These are phyloP conservation scores for Drosophila truncata DNA, from an alignment of 1,140 invertebrate species.

Conservation along the genomic window DNA sequence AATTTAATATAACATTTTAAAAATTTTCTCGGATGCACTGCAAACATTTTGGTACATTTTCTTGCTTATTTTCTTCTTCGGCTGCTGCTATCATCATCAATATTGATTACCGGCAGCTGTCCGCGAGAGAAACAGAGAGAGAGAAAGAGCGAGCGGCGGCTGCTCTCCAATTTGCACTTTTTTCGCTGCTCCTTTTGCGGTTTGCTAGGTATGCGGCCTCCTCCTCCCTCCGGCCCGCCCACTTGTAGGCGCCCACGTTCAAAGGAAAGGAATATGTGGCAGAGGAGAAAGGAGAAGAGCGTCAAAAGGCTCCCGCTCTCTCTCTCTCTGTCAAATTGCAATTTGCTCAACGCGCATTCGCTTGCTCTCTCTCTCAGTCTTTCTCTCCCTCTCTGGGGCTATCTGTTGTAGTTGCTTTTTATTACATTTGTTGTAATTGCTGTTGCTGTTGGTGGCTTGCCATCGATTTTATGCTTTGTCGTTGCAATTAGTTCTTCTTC, in stretches of 20 bases:
- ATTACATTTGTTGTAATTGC: slow-evolving; percentile 50
- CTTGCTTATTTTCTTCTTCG: slow-evolving; percentile 57
- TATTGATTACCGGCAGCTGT: slow-evolving; percentile 84
- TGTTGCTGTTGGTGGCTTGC: slow-evolving; percentile 65
- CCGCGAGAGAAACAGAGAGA: slow-evolving; percentile 43
- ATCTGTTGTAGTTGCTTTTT: slow-evolving; percentile 53
- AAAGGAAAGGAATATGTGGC: slow-evolving; percentile 27
- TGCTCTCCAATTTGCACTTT: slow-evolving; percentile 63
- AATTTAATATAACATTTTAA: background rate
- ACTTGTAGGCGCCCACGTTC: slow-evolving; percentile 81
- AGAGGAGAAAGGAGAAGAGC: slow-evolving; percentile 18
- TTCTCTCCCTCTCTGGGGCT: slow-evolving; percentile 24
- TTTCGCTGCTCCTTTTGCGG: slow-evolving; percentile 44
- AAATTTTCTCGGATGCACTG: slow-evolving; percentile 6
- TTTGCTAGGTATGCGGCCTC: slow-evolving; percentile 50
- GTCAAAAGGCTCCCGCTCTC: slow-evolving; percentile 62
- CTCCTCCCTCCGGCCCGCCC: slow-evolving; percentile 50
- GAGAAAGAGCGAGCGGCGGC: slow-evolving; percentile 7
- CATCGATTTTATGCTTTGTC: slow-evolving; percentile 82
- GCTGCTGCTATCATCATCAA: slow-evolving; percentile 74
- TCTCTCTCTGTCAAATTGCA: slow-evolving; percentile 60
- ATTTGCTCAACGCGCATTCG: slow-evolving; percentile 72
- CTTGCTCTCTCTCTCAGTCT: slow-evolving; percentile 27
- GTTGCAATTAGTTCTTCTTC: slow-evolving; percentile 80
- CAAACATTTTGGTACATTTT: slow-evolving; percentile 56